These are phyloP conservation scores for Mormyrus lacerda DNA, from an alignment of 2,113 vertebrate genomes.

Conservation along the genomic window DNA sequence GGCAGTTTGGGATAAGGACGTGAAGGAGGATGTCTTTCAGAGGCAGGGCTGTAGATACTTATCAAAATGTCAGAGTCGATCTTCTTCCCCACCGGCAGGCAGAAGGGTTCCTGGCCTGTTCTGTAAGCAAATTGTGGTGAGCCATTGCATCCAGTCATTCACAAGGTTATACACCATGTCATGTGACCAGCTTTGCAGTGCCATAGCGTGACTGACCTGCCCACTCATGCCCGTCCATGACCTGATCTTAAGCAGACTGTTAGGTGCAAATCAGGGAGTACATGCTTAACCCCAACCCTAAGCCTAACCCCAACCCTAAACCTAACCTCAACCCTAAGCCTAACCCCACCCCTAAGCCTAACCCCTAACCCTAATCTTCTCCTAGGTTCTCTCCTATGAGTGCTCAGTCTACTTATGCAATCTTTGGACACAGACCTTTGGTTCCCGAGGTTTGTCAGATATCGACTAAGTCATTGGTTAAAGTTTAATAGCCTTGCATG, in stretches of 20 bases:
- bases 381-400: neutral
- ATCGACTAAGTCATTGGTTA: neutral
- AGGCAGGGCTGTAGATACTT: neutral
- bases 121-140: neutral
- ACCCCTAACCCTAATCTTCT: neutral
- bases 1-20: neutral
- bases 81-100: neutral
- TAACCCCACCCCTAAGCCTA: neutral
- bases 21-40: neutral
- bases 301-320: too few species aligned
- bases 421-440: neutral
- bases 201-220: neutral
- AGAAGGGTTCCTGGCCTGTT: neutral
- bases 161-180: neutral
- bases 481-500: constrained; percentile 5
- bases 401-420: neutral
- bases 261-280: neutral
- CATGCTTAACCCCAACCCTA: neutral
- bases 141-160: neutral
- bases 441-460: neutral
- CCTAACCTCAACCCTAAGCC: neutral
- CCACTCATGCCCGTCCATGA: neutral
- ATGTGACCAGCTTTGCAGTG: neutral
- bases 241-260: neutral
- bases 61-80: neutral